Evolutionary conservation across 1,140 invertebrate genomes (phyloP), one percentile per base, ranked within the genome.

Genomic region (Drosophila equinoxialis): DNA sequence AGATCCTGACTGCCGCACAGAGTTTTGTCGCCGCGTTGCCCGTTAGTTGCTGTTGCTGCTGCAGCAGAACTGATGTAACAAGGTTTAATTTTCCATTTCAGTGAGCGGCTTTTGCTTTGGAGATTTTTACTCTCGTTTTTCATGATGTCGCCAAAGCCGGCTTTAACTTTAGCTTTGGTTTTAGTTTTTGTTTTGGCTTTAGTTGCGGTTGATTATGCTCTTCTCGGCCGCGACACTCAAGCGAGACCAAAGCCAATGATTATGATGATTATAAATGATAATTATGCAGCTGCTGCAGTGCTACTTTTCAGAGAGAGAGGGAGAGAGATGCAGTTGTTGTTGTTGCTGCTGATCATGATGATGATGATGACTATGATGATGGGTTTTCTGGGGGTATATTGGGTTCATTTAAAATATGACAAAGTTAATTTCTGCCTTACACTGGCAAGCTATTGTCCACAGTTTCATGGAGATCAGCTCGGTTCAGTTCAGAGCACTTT

Each of bases 61-160:
- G 72, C 74, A 77, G 59, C 77, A 63, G 48, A 73, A 86, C 87
- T 90, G 87, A 90, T 84, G 87, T 87, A 90, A 90, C 87, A 81
- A 84, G 82, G 82, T 90, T 90, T 90, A 90, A 90, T 90, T 90
- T 90, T 90, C 87, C 87, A 90, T 90, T 90, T 90, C 87, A 90
- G 84, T 81, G 87, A 85, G 68, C 74, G 77, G 77, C 86, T 90
- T 55, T 90, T 55, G 83, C 83, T 86, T 86, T 79, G 78, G 74
- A 75, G 74, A 87, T 76, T 89, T 80, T 90, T 82, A 90, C 87
- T 90, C 87, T 90, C 87, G 87, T 90, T 90, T 90, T 90, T 90
- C 83, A 79, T 81, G 81, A 81, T 77, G 86, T 79, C 66, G 67
- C 80, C 57, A 59, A 59, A 59, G 65, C 68, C 76, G 67, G 60